phyloP scores from a whole-genome alignment of 2,113 vertebrate genomes.

The Dinomys branickii region DNA sequence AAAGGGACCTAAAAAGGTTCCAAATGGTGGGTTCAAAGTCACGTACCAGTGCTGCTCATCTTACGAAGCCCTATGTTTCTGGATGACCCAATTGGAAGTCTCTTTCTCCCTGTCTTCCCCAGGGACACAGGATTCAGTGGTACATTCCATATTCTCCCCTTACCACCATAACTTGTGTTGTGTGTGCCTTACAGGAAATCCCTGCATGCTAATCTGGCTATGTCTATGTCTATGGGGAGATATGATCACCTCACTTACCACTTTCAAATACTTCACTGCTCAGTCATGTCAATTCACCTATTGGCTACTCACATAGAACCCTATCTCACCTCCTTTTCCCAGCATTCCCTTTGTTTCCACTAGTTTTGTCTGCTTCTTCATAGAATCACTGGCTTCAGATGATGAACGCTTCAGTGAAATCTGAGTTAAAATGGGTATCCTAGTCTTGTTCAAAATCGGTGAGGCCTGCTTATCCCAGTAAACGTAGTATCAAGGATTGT shows the following conservation, averaged over 20 bases:
- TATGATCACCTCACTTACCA: background rate
- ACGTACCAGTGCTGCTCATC: background rate
- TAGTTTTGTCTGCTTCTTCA: background rate
- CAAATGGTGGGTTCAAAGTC: background rate
- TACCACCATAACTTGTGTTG: background rate
- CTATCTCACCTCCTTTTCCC: background rate
- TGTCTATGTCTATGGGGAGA: background rate
- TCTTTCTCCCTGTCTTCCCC: background rate
- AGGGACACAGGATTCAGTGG: background rate
- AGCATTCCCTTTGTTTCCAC: background rate
- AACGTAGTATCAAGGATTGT: no score
- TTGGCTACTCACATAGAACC: background rate
- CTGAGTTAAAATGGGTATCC: background rate
- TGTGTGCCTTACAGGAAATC: no score
- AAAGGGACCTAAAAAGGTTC: no score
- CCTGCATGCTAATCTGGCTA: background rate
- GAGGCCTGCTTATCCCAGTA: background rate
- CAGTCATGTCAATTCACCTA: background rate
- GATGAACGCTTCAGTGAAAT: background rate
- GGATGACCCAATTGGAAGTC: background rate
- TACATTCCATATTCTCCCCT: background rate
- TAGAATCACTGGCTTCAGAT: background rate
- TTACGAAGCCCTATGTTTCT: background rate
- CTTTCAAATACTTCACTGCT: background rate
- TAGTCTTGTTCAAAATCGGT: background rate